Conservation (phyloP, 2,797 vertebrate genomes). For the Hypotaenidia philippensis region DNA sequence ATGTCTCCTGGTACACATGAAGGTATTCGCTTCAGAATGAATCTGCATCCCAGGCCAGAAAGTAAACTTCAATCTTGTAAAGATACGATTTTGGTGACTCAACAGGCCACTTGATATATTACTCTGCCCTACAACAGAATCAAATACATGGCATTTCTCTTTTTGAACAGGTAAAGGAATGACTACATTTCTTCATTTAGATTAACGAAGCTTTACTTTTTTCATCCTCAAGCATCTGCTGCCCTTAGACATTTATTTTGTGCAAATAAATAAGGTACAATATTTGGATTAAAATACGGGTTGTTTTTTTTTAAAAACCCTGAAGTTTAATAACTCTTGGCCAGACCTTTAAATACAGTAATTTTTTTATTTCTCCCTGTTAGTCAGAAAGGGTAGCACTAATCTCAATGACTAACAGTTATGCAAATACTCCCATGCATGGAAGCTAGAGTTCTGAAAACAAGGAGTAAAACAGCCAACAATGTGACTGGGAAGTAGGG, state of each 20-base stretch:
- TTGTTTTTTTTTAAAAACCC: not conserved
- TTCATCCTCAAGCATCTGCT: not conserved
- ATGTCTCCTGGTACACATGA: not conserved
- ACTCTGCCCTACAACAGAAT: not conserved
- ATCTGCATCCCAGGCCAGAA: not conserved
- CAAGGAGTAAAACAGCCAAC: not conserved
- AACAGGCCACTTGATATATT: not conserved
- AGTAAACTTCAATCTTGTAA: not conserved
- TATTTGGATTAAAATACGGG: not conserved
- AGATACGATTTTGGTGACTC: not conserved
- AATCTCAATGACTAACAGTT: not conserved
- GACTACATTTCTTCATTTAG: not conserved
- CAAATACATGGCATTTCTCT: not conserved
- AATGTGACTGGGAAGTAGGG: not conserved
- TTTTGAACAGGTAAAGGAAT: not conserved
- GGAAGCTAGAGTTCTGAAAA: not conserved
- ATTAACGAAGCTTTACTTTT: not conserved
- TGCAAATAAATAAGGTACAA: not conserved
- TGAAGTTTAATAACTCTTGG: not conserved
- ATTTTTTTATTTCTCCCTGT: not conserved
- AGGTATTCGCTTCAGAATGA: not conserved
- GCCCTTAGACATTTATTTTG: not conserved
- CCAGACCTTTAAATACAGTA: not conserved
- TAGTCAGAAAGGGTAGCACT: not conserved
- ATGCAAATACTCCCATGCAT: not conserved